Evolutionary conservation across 1,140 invertebrate species (phyloP).

Genomic region (Andrena cerasifolii): DNA sequence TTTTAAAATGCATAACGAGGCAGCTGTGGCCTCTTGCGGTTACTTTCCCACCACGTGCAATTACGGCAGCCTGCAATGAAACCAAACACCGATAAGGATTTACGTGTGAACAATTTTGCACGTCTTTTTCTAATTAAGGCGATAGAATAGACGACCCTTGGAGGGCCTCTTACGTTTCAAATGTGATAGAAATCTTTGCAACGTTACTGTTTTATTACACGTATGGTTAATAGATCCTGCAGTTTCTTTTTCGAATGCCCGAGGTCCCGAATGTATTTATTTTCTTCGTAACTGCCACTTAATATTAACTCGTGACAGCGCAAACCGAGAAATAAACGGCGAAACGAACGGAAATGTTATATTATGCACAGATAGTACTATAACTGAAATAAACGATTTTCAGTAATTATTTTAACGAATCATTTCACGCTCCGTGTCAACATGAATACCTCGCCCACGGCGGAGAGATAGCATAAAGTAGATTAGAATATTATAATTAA

Average conservation of each 20-base stretch:
- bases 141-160: constrained; percentile 5
- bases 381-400: constrained; percentile 49
- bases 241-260: not conserved
- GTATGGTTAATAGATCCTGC: constrained; percentile 2
- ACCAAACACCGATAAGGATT: not conserved
- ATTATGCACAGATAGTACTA: constrained; percentile 44
- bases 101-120: not conserved
- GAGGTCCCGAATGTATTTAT: constrained; percentile 28
- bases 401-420: constrained; percentile 20
- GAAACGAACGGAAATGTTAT: constrained; percentile 31
- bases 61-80: not conserved
- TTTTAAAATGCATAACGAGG: constrained; percentile 17
- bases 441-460: not conserved
- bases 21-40: not conserved
- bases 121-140: not conserved
- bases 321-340: constrained; percentile 17
- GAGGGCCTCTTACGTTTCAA: not conserved
- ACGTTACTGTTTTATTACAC: constrained; percentile 12
- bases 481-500: not conserved
- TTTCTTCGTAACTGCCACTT: constrained; percentile 43
- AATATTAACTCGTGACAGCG: constrained; percentile 17
- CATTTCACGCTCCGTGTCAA: not conserved
- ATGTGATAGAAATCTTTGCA: constrained; percentile 8
- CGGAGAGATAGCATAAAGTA: not conserved
- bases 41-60: not conserved